phyloP scores from a whole-genome alignment of 2,113 vertebrate species.

The Clupea harengus region DNA sequence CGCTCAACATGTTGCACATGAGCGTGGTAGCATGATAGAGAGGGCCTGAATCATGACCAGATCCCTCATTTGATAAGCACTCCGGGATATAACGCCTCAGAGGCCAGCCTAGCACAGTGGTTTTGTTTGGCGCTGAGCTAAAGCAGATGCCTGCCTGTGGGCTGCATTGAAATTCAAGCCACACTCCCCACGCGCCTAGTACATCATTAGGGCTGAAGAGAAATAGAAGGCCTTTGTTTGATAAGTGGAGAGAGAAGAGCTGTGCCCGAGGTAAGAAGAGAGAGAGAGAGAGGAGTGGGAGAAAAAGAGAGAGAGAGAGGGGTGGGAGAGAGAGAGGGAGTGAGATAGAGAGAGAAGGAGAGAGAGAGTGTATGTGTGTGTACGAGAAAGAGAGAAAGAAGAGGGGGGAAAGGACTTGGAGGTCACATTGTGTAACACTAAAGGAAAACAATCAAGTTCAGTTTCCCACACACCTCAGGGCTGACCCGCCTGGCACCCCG shows the following conservation, averaged over 20 bases:
- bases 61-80: slow-evolving; percentile 35
- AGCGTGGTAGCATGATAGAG: slow-evolving; percentile 27
- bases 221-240: slow-evolving; percentile 43
- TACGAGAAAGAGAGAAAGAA: not conserved
- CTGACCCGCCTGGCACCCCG: slow-evolving; percentile 36
- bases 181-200: slow-evolving; percentile 38
- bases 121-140: slow-evolving; percentile 6
- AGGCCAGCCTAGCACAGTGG: not conserved
- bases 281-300: not conserved
- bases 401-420: slow-evolving; percentile 15
- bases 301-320: not conserved
- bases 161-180: slow-evolving; percentile 47
- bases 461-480: slow-evolving; percentile 26
- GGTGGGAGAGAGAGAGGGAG: not conserved
- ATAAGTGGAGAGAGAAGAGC: slow-evolving; percentile 30
- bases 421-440: slow-evolving; percentile 38
- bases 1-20: slow-evolving; percentile 26
- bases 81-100: slow-evolving; percentile 26
- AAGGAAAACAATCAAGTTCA: slow-evolving; percentile 40
- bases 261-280: not conserved
- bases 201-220: slow-evolving; percentile 47
- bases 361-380: not conserved
- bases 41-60: slow-evolving; percentile 17
- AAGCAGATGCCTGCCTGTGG: slow-evolving; percentile 27
- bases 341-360: not conserved